These are phyloP conservation scores for Cardinalis cardinalis DNA, from an alignment of 2,113 vertebrate species.

Conservation along the genomic window DNA sequence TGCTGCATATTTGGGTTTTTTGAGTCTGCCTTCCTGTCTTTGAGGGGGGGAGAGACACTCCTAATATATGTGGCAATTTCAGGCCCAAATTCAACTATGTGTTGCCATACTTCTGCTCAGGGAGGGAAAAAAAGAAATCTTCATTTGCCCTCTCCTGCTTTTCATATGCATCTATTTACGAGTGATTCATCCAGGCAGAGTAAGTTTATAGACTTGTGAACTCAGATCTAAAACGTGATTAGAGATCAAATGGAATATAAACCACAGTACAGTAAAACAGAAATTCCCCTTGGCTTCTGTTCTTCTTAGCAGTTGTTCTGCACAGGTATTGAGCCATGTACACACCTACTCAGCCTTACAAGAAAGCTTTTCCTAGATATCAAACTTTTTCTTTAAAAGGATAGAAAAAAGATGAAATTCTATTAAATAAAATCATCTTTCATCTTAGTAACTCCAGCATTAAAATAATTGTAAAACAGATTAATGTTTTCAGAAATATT, in stretches of 20 bases:
- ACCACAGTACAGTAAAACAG: not conserved
- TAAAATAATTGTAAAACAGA: not conserved
- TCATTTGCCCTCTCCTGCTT: not conserved
- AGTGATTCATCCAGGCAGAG: not conserved
- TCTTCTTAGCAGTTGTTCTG: not conserved
- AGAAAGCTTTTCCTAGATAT: not conserved
- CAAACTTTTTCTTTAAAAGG: not conserved
- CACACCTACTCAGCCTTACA: not conserved
- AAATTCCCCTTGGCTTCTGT: not conserved
- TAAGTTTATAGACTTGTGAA: not conserved
- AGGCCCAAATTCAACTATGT: not conserved
- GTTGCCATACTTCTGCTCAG: not conserved
- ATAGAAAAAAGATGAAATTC: not conserved
- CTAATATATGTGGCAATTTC: not conserved
- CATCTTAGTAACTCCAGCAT: not conserved
- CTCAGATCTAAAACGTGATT: not conserved
- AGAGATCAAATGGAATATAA: not conserved
- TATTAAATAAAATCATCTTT: not conserved
- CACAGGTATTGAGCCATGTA: not conserved
- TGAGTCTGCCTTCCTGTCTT: not conserved
- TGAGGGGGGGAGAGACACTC: not conserved
- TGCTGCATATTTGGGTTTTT: not conserved
- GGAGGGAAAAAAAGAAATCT: not conserved
- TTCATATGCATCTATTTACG: fast-evolving
- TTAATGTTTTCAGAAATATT: not conserved